Conservation (phyloP, 2,113 vertebrate genomes). For the Entelurus aequoreus region DNA sequence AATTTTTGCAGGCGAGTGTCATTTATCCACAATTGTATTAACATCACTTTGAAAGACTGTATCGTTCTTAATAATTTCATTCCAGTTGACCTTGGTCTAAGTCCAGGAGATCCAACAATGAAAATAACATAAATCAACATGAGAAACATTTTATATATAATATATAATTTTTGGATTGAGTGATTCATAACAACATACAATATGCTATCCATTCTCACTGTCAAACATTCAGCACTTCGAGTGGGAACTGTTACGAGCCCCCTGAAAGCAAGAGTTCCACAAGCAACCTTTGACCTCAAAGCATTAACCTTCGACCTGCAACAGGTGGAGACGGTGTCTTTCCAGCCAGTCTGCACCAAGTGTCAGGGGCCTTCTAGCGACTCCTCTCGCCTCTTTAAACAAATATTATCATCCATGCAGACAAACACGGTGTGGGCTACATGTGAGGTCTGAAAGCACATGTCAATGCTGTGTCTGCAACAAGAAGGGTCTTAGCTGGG, state of each 20-base stretch:
- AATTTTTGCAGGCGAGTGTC: too few species aligned
- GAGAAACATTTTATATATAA: too few species aligned
- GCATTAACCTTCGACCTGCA: conserved; percentile 72
- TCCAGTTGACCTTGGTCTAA: too few species aligned
- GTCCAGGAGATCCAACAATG: too few species aligned
- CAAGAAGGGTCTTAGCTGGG: conserved; percentile 41
- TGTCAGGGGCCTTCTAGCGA: conserved; percentile 50
- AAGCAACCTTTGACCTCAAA: conserved; percentile 63
- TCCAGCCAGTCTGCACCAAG: conserved; percentile 46
- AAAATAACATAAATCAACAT: too few species aligned
- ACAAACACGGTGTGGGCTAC: conserved; percentile 55
- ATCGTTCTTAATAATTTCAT: too few species aligned
- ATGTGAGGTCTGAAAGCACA: conserved; percentile 72
- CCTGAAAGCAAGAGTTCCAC: conserved; percentile 63
- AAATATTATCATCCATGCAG: conserved; percentile 77
- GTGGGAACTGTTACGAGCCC: conserved; percentile 51
- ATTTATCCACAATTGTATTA: too few species aligned
- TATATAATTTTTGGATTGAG: too few species aligned
- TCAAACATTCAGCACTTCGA: conserved; percentile 60
- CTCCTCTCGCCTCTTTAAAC: conserved; percentile 51
- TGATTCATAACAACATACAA: too few species aligned
- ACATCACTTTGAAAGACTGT: too few species aligned
- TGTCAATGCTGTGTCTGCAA: conserved; percentile 69
- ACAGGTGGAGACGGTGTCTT: conserved; percentile 76
- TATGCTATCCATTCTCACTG: conserved; percentile 15